These are phyloP conservation scores for Lota lota DNA, from an alignment of 2,113 vertebrate genomes.

Conservation along the genomic window DNA sequence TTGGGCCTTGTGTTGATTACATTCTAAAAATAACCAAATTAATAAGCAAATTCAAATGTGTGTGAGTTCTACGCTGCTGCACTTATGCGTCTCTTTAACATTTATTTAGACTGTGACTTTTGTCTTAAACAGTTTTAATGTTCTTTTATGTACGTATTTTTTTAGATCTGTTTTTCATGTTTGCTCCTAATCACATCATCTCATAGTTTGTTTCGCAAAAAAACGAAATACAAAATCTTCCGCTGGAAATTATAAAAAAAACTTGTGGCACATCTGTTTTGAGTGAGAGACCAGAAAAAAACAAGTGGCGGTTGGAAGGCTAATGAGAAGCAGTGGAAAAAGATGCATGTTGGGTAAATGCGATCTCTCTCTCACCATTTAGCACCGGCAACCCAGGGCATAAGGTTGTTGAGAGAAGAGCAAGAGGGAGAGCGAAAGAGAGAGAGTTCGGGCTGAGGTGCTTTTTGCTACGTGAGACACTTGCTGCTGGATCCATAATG, in stretches of 20 bases:
- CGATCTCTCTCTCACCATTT: not conserved
- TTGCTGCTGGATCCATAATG: not conserved
- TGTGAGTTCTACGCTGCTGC: not conserved
- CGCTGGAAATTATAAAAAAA: not conserved
- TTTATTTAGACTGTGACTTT: not conserved
- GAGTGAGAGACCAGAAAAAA: slow-evolving; percentile 8
- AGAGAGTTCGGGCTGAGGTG: too few species aligned
- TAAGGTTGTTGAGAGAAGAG: too few species aligned
- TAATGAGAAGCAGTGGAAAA: slow-evolving; percentile 12
- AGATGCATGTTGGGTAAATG: slow-evolving; percentile 26
- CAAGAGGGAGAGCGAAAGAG: too few species aligned
- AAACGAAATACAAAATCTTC: too few species aligned
- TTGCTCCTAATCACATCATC: too few species aligned
- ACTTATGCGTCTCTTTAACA: not conserved
- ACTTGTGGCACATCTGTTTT: slow-evolving; percentile 28
- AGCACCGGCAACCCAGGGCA: not conserved
- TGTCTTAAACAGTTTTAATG: slow-evolving; percentile 2
- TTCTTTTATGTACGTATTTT: too few species aligned
- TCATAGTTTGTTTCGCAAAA: too few species aligned
- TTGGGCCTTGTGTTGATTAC: not conserved
- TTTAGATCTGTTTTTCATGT: too few species aligned
- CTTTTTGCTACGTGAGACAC: not conserved
- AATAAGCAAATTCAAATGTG: not conserved
- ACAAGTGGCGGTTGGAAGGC: slow-evolving; percentile 9
- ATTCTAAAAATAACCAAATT: not conserved